Conservation (phyloP, 2,797 vertebrate genomes). For the Spondyliosoma cantharus region DNA sequence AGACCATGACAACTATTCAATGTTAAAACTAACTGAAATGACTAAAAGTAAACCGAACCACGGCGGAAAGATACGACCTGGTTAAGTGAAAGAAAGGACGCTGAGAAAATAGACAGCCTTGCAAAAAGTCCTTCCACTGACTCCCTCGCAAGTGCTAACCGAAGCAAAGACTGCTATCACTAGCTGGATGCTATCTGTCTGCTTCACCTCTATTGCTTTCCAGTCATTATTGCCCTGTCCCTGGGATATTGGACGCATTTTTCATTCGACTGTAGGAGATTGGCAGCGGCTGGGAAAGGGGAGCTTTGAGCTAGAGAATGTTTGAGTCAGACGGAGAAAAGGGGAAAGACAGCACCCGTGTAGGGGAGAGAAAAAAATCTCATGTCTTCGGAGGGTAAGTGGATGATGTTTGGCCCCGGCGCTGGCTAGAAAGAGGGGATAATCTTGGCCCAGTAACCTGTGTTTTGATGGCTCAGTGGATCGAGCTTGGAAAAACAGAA, state of each 20-base stretch:
- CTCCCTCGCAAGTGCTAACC: constrained; percentile 75
- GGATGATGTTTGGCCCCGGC: constrained; percentile 48
- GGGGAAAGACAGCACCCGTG: constrained; percentile 28
- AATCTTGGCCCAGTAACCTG: constrained; percentile 60
- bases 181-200: constrained; percentile 79
- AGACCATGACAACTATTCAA: not conserved
- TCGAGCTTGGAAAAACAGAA: constrained; percentile 48
- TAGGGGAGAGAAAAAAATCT: constrained; percentile 22
- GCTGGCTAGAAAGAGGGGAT: constrained; percentile 48
- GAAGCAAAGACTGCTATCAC: constrained; percentile 78
- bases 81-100: constrained; percentile 11
- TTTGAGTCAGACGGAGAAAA: constrained; percentile 49
- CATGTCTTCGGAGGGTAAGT: constrained; percentile 56
- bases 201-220: constrained; percentile 82
- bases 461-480: constrained; percentile 62
- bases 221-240: constrained; percentile 80
- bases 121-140: constrained; percentile 54
- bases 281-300: constrained; percentile 64
- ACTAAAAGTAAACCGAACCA: not conserved
- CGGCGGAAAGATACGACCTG: constrained; percentile 14
- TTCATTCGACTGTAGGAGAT: constrained; percentile 79
- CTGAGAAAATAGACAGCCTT: constrained; percentile 48
- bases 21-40: too few relatives aligned
- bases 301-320: constrained; percentile 50
- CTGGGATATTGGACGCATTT: constrained; percentile 80